These are phyloP conservation scores for Syrmaticus mikado DNA, from an alignment of 2,113 vertebrate genomes.

Conservation along the genomic window DNA sequence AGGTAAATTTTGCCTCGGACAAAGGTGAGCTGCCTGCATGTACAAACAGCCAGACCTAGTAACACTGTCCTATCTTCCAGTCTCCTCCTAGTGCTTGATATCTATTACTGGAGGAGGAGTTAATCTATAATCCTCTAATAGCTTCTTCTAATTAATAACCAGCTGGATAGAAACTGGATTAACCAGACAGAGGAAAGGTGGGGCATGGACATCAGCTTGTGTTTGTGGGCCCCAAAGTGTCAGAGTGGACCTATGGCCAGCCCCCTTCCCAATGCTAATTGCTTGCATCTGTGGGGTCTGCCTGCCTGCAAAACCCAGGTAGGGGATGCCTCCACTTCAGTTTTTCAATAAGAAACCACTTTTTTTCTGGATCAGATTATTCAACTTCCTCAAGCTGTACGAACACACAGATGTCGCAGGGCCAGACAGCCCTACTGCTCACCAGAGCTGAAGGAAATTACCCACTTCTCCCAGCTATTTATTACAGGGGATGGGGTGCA, in stretches of 20 bases:
- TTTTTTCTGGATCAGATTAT: constrained; percentile 30
- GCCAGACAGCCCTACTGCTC: background rate
- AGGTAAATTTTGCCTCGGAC: background rate
- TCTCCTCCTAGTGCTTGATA: background rate
- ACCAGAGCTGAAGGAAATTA: background rate
- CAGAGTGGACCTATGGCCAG: rapidly evolving
- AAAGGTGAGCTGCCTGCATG: rapidly evolving
- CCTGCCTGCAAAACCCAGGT: background rate
- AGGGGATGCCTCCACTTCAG: background rate
- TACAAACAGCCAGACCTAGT: background rate
- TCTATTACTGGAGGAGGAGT: background rate
- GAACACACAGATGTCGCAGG: background rate
- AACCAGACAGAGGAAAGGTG: background rate
- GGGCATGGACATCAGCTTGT: rapidly evolving
- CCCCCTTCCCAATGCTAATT: background rate
- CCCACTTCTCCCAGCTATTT: background rate
- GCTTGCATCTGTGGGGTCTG: background rate
- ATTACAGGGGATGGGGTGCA: background rate
- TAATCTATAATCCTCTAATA: background rate
- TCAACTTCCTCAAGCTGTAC: background rate
- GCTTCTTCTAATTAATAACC: background rate
- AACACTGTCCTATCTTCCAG: background rate
- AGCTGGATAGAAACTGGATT: background rate
- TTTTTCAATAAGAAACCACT: constrained; percentile 31
- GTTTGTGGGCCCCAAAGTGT: background rate